Base-by-base conservation (phyloP, 2,888 invertebrate genomes). In the Metellina segmentata region DNA sequence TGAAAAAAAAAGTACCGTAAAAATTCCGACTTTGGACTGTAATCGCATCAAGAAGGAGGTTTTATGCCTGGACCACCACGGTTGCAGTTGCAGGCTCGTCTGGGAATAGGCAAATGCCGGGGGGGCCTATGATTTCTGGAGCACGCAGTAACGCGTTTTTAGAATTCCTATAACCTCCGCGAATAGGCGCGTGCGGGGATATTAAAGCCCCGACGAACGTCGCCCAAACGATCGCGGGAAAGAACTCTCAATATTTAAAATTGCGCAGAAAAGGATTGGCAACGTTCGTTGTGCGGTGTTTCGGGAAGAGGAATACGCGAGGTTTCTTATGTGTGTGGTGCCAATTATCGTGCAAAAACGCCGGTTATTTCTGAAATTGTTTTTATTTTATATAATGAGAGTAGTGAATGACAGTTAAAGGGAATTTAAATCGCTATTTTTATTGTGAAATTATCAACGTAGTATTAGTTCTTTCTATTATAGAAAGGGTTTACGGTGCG, bases 21-120 rank as follows among this genome's bases (percentile, higher is more conserved):
- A 61, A 85, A 85, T 72, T 74, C 61, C 52, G 61, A 61, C 48
- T 53, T 85, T 75, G 51, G 8, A 53, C 85, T 75, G 74, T 85
- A 85, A 85, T 85, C 85, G 74, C 75, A 85, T 85, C 61, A 85
- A 53, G 53, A 53, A 74, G 75, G 85, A 9, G 85, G 85, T 85
- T 85, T 85, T 85, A 85, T 85, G 74, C 74, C 85, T 48, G 13
- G 61, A 74, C 61, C 61, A 13, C 13, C 61, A 61, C 72, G 74
- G 74, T 74, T 48, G 75, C 16, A 75, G 52, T 72, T 53, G 13
- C 48, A 48, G 74, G 53, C 34, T n/a, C 85, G 53, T 85, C 52
- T 61, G 85, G 75, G 85, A 85, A 61, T 75, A 34, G 52, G 83
- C 49, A 85, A 75, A 85, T 85, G 85, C 75, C 20, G n/a, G 75